Percentiles rank a stretch among this genome's conserved stretches.
Conservation (phyloP, 2,113 vertebrate species). For the Hirundichthys speculiger region DNA sequence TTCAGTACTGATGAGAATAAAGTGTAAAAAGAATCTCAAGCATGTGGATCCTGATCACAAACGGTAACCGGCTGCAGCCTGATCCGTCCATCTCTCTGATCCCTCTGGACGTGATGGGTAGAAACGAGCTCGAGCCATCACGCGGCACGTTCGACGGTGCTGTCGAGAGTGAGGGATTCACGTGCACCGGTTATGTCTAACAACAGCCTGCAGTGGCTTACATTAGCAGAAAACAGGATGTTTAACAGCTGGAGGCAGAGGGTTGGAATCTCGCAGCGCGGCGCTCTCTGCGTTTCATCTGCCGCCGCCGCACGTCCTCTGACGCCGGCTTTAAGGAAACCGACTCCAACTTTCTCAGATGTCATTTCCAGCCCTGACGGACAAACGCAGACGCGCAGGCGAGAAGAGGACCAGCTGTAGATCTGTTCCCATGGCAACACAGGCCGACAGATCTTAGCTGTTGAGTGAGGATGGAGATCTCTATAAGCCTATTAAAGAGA, state of each 20-base stretch:
- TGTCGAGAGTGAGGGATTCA: background rate
- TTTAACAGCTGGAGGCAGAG: slow-evolving; percentile 26
- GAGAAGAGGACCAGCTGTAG: slow-evolving; percentile 64
- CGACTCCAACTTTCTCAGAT: slow-evolving; percentile 43
- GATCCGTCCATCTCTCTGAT: too few species aligned
- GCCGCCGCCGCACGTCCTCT: too few species aligned
- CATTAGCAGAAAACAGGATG: background rate
- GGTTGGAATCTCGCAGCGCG: background rate
- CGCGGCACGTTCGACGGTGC: background rate
- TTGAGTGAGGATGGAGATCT: slow-evolving; percentile 69
- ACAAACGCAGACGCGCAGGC: slow-evolving; percentile 45
- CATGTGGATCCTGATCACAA: too few species aligned
- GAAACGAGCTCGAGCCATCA: background rate
- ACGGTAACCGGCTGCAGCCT: too few species aligned
- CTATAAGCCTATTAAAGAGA: slow-evolving; percentile 66
- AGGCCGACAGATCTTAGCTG: slow-evolving; percentile 69
- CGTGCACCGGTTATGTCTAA: background rate
- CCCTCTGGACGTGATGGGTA: too few species aligned
- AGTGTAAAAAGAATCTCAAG: too few species aligned
- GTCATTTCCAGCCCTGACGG: slow-evolving; percentile 63
- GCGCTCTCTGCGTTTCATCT: too few species aligned
- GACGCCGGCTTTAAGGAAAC: slow-evolving; percentile 37
- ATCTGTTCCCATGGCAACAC: slow-evolving; percentile 82
- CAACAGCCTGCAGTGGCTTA: slow-evolving; percentile 1
- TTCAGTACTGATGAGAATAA: too few species aligned